These are phyloP conservation scores for Poeciliopsis paucimaculata DNA, from an alignment of 2,797 vertebrate species.

Conservation along the genomic window DNA sequence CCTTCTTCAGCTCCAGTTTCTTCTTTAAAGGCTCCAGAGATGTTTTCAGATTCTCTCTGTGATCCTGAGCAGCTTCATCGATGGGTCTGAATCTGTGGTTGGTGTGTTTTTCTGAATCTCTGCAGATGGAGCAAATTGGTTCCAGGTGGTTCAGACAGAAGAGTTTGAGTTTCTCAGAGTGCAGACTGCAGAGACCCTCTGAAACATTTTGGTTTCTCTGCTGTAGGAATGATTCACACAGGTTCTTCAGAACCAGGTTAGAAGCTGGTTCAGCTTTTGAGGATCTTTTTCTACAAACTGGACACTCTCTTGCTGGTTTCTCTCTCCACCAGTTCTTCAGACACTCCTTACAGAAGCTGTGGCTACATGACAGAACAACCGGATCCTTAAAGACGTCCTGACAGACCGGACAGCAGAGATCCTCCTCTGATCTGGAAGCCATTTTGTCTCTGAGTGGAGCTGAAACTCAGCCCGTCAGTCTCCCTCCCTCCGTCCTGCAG, in stretches of 20 bases:
- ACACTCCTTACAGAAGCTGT: background rate
- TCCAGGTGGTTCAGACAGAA: background rate
- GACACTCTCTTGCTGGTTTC: background rate
- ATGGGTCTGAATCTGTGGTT: background rate
- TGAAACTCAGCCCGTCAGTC: background rate
- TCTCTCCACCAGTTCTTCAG: background rate
- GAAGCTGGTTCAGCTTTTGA: background rate
- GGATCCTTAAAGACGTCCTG: background rate
- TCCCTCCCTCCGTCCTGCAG: background rate
- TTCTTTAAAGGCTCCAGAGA: background rate
- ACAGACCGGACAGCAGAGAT: background rate
- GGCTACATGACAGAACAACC: background rate
- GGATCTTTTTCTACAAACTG: background rate
- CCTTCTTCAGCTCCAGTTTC: background rate
- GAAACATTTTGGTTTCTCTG: background rate
- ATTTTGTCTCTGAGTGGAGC: background rate
- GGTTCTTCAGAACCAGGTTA: too few relatives aligned
- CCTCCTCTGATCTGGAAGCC: background rate
- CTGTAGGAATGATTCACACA: background rate
- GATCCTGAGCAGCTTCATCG: background rate
- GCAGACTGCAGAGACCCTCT: background rate
- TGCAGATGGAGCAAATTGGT: background rate
- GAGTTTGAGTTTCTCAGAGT: background rate
- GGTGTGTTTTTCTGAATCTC: background rate
- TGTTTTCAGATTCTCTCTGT: background rate